Evolutionary conservation across 1,140 invertebrate species (phyloP), one percentile per base, ranked within the genome.

Genomic region (Dinoponera quadriceps): DNA sequence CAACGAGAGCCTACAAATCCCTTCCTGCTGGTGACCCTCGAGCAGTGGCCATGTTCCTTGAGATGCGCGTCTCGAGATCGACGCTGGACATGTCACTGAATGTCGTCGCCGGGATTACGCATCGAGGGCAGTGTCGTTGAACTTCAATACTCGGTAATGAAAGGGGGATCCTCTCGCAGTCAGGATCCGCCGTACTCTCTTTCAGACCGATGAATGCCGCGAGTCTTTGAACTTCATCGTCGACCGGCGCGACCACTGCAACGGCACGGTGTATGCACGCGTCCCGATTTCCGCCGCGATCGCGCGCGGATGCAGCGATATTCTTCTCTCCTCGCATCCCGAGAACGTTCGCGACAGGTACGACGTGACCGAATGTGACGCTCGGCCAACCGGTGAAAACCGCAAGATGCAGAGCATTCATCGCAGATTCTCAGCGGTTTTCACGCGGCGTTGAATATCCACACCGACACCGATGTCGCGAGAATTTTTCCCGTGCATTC

Each of bases 21-120:
- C 88, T 90, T 83, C 85, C 85, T 91, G 92, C 89, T 91, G 89
- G 88, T 91, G 90, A 92, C 90, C 90, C 90, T 88, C 74, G 75
- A 59, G 38, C 69, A 62, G 69, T 88, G 88, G 84, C 87, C 86
- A 82, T 89, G 88, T 81, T 88, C 86, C 86, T 89, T 86, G 86
- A 89, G 82, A 83, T 55, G 63, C 20, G 80, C 59, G 54, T 20
- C 78, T 84, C 71, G 87, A 90, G 71, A 82, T 89, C 75, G 84
- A 73, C 86, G 84, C 82, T 55, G 91, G 69, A 85, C 92, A 92
- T 92, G 92, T 87, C 88, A 81, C 27, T 91, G 92, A 92, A 93
- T 93, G 82, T 93, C 85, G 65, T 84, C 27, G 60, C 81, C 69
- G 89, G 88, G 92, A 93, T 93, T 93, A 93, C 68, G 65, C 65